Evolutionary conservation across 2,797 vertebrate species (phyloP).

Genomic region (Sternotherus odoratus): DNA sequence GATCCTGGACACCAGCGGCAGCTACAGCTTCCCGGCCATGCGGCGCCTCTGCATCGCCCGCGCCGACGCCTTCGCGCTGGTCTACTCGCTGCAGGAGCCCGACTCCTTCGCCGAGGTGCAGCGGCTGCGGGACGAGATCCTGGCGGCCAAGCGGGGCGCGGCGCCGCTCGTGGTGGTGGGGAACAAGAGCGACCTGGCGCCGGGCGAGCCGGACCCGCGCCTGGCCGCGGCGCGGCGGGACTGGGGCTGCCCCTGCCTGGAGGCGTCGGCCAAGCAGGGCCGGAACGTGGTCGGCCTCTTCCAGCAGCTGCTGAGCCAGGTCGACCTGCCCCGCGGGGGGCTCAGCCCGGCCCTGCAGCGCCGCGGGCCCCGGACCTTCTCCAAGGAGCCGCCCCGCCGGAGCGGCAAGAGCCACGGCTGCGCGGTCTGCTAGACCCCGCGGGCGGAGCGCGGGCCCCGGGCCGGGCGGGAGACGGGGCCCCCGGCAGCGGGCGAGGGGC

Average conservation of each 20-base stretch:
- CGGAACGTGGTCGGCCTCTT: conserved; percentile 76
- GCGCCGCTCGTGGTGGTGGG: conserved; percentile 80
- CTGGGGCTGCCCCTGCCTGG: conserved; percentile 79
- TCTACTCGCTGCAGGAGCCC: conserved; percentile 78
- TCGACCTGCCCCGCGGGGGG: conserved; percentile 61
- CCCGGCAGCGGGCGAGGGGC: fast-evolving
- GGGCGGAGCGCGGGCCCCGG: too few species aligned
- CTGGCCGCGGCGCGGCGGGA: conserved; percentile 72
- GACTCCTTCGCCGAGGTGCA: conserved; percentile 79
- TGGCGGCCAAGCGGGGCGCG: conserved; percentile 64
- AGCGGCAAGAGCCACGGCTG: not conserved
- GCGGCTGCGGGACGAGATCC: conserved; percentile 80
- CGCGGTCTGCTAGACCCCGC: not conserved
- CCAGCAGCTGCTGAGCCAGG: conserved; percentile 75
- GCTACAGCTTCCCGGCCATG: conserved; percentile 86
- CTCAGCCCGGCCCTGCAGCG: conserved; percentile 70
- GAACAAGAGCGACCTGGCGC: conserved; percentile 65
- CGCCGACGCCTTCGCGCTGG: conserved; percentile 81
- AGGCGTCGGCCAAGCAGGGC: conserved; percentile 79
- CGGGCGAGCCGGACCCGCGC: conserved; percentile 54
- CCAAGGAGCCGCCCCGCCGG: not conserved
- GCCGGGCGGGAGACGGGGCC: not conserved
- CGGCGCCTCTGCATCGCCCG: conserved; percentile 81
- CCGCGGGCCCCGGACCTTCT: conserved; percentile 64
- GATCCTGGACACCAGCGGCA: conserved; percentile 85